Percentiles rank a stretch among this genome's conserved stretches.
phyloP scores from a whole-genome alignment of 2,113 vertebrate genomes.

The Myocastor coypus region DNA sequence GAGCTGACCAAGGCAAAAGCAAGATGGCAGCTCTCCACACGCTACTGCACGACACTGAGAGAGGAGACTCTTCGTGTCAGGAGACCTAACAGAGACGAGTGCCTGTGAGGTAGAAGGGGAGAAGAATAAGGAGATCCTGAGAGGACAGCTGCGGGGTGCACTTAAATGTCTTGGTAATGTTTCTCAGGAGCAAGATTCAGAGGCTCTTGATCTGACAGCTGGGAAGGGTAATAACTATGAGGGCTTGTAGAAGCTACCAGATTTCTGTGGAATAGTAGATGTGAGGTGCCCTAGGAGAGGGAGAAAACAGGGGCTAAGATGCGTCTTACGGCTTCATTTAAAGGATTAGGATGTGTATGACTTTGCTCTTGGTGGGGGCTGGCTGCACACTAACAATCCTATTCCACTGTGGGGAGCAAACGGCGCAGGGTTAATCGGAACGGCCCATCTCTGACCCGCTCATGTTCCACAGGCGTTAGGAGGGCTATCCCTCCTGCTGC shows the following conservation, averaged over 20 bases:
- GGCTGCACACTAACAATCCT: not conserved
- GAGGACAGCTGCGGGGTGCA: not conserved
- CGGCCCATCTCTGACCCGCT: not conserved
- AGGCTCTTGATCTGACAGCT: not conserved
- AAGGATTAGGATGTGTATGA: not conserved
- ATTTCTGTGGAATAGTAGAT: not conserved
- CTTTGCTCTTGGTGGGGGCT: not conserved
- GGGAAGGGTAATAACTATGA: not conserved
- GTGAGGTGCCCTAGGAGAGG: not conserved
- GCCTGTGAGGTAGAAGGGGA: not conserved
- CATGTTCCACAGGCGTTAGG: not conserved
- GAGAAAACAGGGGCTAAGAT: not conserved
- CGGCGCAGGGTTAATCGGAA: not conserved
- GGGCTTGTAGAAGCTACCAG: not conserved
- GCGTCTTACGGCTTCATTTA: not conserved
- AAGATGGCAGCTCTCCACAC: not conserved
- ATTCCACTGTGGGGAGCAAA: not conserved
- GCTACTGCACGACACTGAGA: no score
- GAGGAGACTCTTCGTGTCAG: not conserved
- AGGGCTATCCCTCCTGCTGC: not conserved
- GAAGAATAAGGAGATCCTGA: not conserved
- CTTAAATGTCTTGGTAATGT: not conserved
- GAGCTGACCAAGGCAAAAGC: not conserved
- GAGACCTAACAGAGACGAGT: not conserved
- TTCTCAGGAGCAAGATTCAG: not conserved